These are phyloP conservation scores for Drosophila parthenogenetica DNA, from an alignment of 2,888 invertebrate species.

Conservation along the genomic window DNA sequence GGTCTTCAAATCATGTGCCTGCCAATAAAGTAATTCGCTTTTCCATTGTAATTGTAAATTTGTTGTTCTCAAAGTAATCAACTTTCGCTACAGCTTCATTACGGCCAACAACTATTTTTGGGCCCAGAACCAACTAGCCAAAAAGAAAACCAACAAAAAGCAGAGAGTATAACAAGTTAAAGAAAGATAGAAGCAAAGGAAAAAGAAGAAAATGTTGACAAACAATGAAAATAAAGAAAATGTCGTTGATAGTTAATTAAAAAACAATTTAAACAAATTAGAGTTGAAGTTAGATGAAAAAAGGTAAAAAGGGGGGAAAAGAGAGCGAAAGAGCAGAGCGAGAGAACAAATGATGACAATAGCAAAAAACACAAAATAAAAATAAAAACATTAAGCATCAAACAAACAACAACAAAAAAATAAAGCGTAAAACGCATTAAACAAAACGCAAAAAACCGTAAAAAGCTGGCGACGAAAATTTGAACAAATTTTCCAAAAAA, in stretches of 20 bases:
- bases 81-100: conserved; percentile 64
- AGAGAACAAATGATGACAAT: conserved; percentile 35
- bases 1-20: background rate
- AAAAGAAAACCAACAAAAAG: conserved; percentile 6
- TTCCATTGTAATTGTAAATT: conserved; percentile 15
- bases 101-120: conserved; percentile 25
- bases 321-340: background rate
- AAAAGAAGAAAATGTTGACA: conserved; percentile 48
- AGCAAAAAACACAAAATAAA: conserved; percentile 13
- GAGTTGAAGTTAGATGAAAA: conserved; percentile 62
- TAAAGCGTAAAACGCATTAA: conserved; percentile 62
- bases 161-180: background rate
- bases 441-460: conserved; percentile 65
- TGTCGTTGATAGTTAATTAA: conserved; percentile 80
- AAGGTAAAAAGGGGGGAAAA: conserved; percentile 12
- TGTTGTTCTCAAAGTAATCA: conserved; percentile 36
- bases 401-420: conserved; percentile 23
- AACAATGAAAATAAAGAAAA: conserved; percentile 62
- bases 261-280: conserved; percentile 82
- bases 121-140: conserved; percentile 33
- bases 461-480: conserved; percentile 81
- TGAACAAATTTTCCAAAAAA: conserved; percentile 72
- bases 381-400: conserved; percentile 32
- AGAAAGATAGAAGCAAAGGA: conserved; percentile 7
- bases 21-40: conserved; percentile 4